Base-by-base conservation (phyloP, 2,888 invertebrate species). In the Melikaiella ostensackeni region DNA sequence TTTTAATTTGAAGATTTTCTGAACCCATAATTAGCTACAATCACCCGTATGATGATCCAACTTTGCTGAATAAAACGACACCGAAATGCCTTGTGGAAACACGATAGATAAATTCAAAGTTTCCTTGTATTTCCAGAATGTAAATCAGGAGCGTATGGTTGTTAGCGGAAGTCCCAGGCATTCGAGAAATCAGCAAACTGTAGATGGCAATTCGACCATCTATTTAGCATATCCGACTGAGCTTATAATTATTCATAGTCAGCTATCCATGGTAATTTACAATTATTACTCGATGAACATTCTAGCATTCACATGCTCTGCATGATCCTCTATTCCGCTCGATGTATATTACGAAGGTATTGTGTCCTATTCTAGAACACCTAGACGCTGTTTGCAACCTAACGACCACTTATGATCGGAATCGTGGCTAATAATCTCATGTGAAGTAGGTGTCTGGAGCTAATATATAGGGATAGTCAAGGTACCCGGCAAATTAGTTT, bases 201-300 rank as follows among this genome's bases (percentile, higher is more conserved):
- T 79, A 64, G 79, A 76, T 81, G 75, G 80, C 80, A 83, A 86
- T 84, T 82, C 81, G 78, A 70, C 75, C 75, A 79, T 78, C 82
- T 81, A 78, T 84, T 83, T 84, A 84, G 77, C 83, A 84, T 83
- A 84, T 74, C 78, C 81, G 75, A 74, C 75, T 63, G 75, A 57
- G 74, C 76, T 83, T 79, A 84, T 85, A 86, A 85, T 84, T 84
- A 87, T 86, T 87, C 86, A 85, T 85, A 83, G 81, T 79, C 75
- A 78, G 81, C 80, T 84, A 86, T 85, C 81, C 83, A 50, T 46
- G 78, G 80, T 80, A 84, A 85, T 84, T 66, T 79, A 82, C 82
- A 80, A 86, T 87, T 84, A 84, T 85, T 82, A 64, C 81, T 78
- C 79, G 81, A 83, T 82, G 76, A 83, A 77, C 75, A 74, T 77